A percentile compares a stretch with the other conserved stretches of the same genome.
Conservation (phyloP, 2,113 vertebrate genomes). For the Rhinopomastus cyanomelas region DNA sequence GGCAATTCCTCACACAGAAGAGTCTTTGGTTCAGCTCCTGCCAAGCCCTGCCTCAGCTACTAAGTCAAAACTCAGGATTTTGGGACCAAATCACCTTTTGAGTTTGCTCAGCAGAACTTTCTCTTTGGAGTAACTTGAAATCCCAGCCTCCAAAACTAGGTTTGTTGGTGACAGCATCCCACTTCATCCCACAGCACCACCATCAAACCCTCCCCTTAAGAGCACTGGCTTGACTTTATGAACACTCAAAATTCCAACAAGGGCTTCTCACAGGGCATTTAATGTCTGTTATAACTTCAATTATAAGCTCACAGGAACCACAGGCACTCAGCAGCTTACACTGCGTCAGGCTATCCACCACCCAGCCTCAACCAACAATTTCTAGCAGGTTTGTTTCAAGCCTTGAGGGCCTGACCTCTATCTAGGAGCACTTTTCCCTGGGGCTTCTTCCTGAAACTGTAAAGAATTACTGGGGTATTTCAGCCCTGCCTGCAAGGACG, state of each 20-base stretch:
- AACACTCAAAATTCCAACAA: background rate
- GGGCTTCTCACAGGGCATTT: no score
- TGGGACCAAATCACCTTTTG: background rate
- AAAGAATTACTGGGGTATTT: no score
- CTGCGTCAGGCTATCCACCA: no score
- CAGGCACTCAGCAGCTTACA: no score
- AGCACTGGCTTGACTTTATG: background rate
- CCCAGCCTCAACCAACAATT: no score
- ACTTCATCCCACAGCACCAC: fast-evolving
- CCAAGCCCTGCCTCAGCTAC: background rate
- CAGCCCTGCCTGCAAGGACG: no score
- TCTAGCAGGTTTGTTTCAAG: no score
- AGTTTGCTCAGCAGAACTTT: background rate
- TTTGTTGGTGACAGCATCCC: fast-evolving
- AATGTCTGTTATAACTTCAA: no score
- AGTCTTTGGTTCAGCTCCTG: background rate
- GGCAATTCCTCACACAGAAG: background rate
- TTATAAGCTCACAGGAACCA: no score
- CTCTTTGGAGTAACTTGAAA: background rate
- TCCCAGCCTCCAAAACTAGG: background rate
- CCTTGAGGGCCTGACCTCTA: no score
- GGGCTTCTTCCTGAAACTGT: no score
- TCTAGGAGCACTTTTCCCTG: no score
- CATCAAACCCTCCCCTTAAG: fast-evolving
- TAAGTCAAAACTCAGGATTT: background rate